Percentiles rank a stretch among this genome's conserved stretches.
Conservation (phyloP, 2,797 vertebrate species). For the Balearica regulorum region DNA sequence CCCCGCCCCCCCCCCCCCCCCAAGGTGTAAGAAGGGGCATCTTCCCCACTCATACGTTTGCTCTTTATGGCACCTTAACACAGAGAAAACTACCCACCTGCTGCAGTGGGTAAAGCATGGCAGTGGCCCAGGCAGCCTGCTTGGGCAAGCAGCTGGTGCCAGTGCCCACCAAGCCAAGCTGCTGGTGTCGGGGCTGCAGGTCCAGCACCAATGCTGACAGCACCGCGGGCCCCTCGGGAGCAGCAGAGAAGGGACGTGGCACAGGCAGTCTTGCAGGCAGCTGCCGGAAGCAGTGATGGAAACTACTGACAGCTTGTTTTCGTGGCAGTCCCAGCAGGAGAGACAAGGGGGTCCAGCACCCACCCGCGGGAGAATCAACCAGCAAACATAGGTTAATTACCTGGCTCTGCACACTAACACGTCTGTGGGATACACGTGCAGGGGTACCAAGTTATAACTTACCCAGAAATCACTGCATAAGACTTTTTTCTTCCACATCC, state of each 20-base stretch:
- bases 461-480: not conserved
- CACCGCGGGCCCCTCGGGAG: not conserved
- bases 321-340: not conserved
- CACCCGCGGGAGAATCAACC: fast-evolving
- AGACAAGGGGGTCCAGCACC: not conserved
- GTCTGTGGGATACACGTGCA: not conserved
- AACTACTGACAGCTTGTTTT: not conserved
- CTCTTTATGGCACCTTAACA: not conserved
- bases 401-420: not conserved
- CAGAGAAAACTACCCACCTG: not conserved
- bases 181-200: fast-evolving
- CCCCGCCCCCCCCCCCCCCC: too few species aligned
- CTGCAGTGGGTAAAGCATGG: not conserved
- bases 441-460: not conserved
- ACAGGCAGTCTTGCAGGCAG: not conserved
- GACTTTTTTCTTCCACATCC: not conserved
- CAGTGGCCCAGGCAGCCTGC: not conserved
- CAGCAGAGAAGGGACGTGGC: not conserved
- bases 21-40: fast-evolving
- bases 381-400: not conserved
- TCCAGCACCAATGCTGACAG: not conserved
- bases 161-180: not conserved
- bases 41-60: not conserved
- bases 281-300: not conserved
- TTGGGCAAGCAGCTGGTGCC: not conserved